A percentile compares a stretch with the other conserved stretches of the same genome.
These are phyloP conservation scores for Phasianus colchicus DNA, from an alignment of 2,113 vertebrate genomes.

Conservation along the genomic window DNA sequence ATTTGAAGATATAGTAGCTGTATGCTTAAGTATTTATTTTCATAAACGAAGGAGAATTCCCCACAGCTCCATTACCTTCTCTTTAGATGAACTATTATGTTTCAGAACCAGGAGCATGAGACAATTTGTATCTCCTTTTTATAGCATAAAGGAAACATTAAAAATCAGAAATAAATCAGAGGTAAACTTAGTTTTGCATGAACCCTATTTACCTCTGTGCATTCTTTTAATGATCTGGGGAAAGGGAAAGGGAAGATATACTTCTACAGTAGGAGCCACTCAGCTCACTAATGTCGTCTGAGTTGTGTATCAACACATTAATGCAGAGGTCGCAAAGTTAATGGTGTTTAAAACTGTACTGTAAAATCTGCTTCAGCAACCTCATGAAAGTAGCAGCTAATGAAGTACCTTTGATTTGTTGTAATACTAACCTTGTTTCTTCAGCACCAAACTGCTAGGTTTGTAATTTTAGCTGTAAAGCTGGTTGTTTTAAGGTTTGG, in stretches of 20 bases:
- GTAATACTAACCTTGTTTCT: background rate
- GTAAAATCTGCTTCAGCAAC: constrained; percentile 37
- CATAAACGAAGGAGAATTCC: constrained; percentile 18
- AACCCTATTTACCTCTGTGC: background rate
- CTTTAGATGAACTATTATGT: background rate
- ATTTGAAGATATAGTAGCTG: background rate
- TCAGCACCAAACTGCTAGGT: background rate
- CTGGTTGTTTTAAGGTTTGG: background rate
- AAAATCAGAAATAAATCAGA: constrained; percentile 12
- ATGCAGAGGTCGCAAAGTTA: constrained; percentile 50
- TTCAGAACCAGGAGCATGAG: constrained; percentile 14
- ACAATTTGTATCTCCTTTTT: background rate
- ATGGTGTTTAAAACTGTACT: constrained; percentile 50
- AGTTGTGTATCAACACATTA: constrained; percentile 25
- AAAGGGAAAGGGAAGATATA: background rate
- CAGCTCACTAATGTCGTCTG: background rate
- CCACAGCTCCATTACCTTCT: background rate
- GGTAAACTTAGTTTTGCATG: constrained; percentile 2
- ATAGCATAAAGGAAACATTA: background rate
- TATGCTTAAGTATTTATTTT: background rate
- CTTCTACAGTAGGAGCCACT: constrained; percentile 6
- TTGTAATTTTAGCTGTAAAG: background rate
- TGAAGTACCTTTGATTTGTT: constrained; percentile 41
- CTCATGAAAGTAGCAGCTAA: constrained; percentile 39
- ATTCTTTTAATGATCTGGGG: background rate